Percentiles rank a stretch among this genome's conserved stretches.
Evolutionary conservation across 2,113 vertebrate species (phyloP).

Genomic region (Menura novaehollandiae): DNA sequence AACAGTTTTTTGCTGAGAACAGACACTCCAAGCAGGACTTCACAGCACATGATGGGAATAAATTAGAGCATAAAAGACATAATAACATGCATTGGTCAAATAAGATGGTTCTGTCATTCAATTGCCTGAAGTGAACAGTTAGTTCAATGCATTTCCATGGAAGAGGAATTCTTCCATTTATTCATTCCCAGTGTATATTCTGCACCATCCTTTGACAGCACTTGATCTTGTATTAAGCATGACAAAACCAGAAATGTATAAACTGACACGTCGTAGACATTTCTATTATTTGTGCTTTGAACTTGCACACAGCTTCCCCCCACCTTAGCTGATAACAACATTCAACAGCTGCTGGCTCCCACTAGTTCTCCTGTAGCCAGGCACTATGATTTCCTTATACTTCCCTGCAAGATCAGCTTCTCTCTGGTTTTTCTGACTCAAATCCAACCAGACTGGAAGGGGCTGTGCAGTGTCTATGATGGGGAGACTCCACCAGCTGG

Average conservation of each 20-base stretch:
- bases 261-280: background rate
- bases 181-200: background rate
- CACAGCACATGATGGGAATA: constrained; percentile 3
- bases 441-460: background rate
- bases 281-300: background rate
- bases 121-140: background rate
- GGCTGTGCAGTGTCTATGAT: background rate
- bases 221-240: background rate
- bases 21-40: constrained; percentile 50
- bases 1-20: constrained; percentile 57
- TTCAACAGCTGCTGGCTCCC: background rate
- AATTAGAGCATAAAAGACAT: background rate
- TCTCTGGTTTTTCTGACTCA: background rate
- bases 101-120: background rate
- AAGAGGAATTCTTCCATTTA: background rate
- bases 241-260: background rate
- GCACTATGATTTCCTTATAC: background rate
- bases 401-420: background rate
- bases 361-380: background rate
- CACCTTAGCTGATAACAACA: background rate
- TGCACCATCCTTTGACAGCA: background rate
- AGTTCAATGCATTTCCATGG: background rate
- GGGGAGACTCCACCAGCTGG: background rate
- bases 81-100: background rate
- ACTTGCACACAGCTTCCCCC: background rate